Evolutionary conservation across 2,888 invertebrate species (phyloP).

Genomic region (Ichneumoninae sp.): DNA sequence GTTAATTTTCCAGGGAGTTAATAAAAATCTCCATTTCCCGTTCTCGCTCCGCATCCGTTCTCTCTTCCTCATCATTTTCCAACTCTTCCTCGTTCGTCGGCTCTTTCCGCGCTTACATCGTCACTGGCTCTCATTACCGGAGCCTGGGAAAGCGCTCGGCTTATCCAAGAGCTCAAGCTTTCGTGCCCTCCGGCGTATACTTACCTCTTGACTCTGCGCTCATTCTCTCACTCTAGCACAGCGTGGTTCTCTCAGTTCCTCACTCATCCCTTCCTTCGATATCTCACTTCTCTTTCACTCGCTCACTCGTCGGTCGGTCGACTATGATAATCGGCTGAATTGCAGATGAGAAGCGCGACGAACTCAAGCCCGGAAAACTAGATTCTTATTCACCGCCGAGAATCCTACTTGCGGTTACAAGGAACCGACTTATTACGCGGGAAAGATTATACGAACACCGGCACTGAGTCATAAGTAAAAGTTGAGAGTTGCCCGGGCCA

Average conservation of each 20-base stretch:
- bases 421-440: constrained; percentile 16
- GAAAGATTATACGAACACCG: neutral
- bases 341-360: constrained; percentile 52
- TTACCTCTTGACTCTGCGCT: constrained; percentile 51
- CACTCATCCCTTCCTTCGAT: neutral
- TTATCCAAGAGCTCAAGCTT: constrained; percentile 23
- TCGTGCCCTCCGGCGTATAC: constrained; percentile 30
- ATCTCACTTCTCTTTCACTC: constrained; percentile 18
- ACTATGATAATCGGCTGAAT: constrained; percentile 57
- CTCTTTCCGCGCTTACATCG: constrained; percentile 26
- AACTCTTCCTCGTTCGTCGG: constrained; percentile 23
- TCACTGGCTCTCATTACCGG: constrained; percentile 55
- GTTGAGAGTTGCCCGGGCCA: neutral
- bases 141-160: constrained; percentile 24
- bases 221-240: constrained; percentile 41
- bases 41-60: constrained; percentile 31
- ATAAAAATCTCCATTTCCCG: constrained; percentile 69
- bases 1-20: constrained; percentile 40
- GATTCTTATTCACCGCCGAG: constrained; percentile 38
- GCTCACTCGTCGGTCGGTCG: constrained; percentile 33
- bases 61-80: constrained; percentile 16
- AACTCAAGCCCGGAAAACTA: constrained; percentile 54
- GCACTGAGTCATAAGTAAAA: neutral
- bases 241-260: constrained; percentile 25
- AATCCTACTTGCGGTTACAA: constrained; percentile 41